Percentiles rank a stretch among this genome's conserved stretches.
Evolutionary conservation across 2,888 invertebrate species (phyloP).

Genomic region (Stramonita haemastoma): DNA sequence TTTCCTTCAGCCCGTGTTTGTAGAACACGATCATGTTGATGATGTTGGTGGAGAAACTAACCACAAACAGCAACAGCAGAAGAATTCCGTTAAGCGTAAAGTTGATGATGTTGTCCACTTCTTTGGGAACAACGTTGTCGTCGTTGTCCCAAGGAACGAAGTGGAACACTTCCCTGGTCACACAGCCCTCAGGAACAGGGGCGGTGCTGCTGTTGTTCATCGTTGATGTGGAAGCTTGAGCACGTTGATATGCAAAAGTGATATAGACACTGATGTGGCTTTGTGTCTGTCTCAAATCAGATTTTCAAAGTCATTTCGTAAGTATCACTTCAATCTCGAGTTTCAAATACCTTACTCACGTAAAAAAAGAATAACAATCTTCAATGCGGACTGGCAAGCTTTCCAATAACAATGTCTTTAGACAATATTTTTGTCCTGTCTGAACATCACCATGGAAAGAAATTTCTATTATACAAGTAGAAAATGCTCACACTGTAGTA

Average conservation of each 20-base stretch:
- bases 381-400: too few species aligned
- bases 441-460: too few species aligned
- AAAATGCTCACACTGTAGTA: too few species aligned
- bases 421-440: too few species aligned
- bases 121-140: background rate
- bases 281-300: background rate
- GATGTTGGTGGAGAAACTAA: background rate
- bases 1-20: constrained; percentile 9
- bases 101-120: background rate
- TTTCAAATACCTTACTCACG: too few species aligned
- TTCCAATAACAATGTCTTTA: too few species aligned
- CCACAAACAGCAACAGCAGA: background rate
- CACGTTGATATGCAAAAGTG: background rate
- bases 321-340: too few species aligned
- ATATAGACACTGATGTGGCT: background rate
- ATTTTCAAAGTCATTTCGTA: too few species aligned
- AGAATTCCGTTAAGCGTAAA: background rate
- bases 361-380: too few species aligned
- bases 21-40: constrained; percentile 20
- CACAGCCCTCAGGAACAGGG: constrained; percentile 8
- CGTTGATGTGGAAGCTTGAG: background rate
- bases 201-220: background rate
- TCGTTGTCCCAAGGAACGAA: constrained; percentile 18
- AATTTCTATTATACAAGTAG: too few species aligned
- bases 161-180: background rate